A percentile compares a stretch with the other conserved stretches of the same genome.
These are phyloP conservation scores for Bombycilla garrulus DNA, from an alignment of 2,113 vertebrate species.

Conservation along the genomic window DNA sequence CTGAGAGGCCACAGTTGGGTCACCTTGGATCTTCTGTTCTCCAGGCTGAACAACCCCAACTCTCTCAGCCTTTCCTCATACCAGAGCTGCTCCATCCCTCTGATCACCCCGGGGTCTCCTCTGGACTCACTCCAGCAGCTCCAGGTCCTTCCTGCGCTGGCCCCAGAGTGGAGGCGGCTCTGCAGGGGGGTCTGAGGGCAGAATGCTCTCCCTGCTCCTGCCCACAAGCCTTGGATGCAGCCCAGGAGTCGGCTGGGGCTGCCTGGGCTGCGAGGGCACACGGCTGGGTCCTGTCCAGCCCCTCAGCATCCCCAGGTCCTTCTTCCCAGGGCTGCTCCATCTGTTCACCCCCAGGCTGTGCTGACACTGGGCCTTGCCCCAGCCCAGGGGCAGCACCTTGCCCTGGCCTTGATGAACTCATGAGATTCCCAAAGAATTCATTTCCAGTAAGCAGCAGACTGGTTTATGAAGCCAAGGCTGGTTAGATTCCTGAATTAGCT, in stretches of 20 bases:
- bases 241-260: not conserved
- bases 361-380: accelerated
- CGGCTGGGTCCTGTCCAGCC: not conserved
- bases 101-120: not conserved
- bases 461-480: not conserved
- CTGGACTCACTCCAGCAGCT: not conserved
- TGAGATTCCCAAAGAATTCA: not conserved
- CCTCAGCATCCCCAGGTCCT: too few relatives aligned
- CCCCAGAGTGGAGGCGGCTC: not conserved
- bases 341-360: not conserved
- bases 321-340: not conserved
- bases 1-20: not conserved
- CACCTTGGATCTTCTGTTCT: not conserved
- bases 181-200: not conserved
- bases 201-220: accelerated
- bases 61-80: not conserved
- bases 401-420: too few relatives aligned
- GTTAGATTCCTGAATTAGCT: accelerated
- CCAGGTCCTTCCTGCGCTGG: not conserved
- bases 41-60: not conserved
- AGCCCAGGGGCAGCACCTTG: not conserved
- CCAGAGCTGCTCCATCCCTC: not conserved
- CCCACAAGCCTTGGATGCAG: not conserved
- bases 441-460: not conserved
- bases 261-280: accelerated